Conservation (phyloP, 2,888 invertebrate species). For the Aelia acuminata region DNA sequence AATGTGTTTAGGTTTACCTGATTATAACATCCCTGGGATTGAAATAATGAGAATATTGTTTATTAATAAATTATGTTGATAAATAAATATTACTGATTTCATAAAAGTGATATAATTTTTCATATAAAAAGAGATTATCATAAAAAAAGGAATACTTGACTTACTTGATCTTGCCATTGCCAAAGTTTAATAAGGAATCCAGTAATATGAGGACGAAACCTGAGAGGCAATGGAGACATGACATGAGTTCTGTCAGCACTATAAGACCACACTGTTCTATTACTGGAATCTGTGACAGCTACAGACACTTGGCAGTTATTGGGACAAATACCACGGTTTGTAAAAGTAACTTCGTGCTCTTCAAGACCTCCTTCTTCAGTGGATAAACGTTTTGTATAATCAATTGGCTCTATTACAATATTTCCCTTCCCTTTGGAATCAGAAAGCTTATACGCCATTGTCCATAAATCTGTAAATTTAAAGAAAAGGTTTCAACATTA, state of each 20-base stretch:
- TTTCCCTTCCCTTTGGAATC: conserved; percentile 42
- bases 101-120: no score
- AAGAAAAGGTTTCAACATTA: background rate
- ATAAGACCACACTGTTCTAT: conserved; percentile 62
- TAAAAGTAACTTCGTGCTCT: conserved; percentile 66
- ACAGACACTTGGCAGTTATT: conserved; percentile 76
- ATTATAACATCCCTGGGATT: no score
- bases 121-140: no score
- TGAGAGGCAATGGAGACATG: conserved; percentile 65
- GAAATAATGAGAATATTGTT: no score
- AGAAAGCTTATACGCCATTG: conserved; percentile 33
- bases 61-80: no score
- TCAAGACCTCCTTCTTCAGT: conserved; percentile 57
- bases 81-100: no score
- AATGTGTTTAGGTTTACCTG: no score
- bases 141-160: background rate
- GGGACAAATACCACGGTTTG: conserved; percentile 80
- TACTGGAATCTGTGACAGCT: conserved; percentile 74
- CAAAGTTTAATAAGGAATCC: conserved; percentile 88
- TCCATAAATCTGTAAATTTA: conserved; percentile 21
- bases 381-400: background rate
- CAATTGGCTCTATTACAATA: conserved; percentile 43
- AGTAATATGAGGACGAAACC: conserved; percentile 65
- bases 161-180: conserved; percentile 75
- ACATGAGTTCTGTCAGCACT: conserved; percentile 67